Conservation (phyloP, 1,140 invertebrate species). For the Chlorops oryzae region DNA sequence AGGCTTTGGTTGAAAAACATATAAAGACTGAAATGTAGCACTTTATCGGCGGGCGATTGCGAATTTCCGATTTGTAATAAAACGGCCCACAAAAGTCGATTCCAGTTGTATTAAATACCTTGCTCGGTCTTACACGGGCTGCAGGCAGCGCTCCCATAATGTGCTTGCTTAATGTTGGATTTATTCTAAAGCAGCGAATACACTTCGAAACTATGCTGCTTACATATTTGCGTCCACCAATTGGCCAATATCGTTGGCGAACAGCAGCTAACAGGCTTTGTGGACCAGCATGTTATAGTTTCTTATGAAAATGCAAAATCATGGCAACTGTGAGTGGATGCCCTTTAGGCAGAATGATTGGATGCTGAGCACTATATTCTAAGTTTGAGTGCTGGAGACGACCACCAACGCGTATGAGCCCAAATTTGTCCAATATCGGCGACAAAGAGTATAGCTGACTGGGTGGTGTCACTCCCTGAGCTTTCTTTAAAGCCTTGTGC, state of each 20-base stretch:
- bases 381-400: constrained; percentile 21
- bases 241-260: constrained; percentile 10
- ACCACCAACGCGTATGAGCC: constrained; percentile 27
- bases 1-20: constrained; percentile 12
- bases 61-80: constrained; percentile 13
- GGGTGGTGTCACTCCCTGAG: neutral
- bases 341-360: constrained; percentile 11
- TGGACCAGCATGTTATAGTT: constrained; percentile 10
- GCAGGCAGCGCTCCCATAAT: constrained; percentile 3
- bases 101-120: constrained; percentile 1
- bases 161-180: constrained; percentile 5
- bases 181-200: constrained; percentile 4
- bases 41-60: constrained; percentile 6
- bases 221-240: constrained; percentile 7
- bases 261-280: constrained; percentile 3
- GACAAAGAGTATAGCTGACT: constrained; percentile 10
- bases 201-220: constrained; percentile 4
- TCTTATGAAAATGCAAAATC: constrained; percentile 8
- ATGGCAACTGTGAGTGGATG: constrained; percentile 7
- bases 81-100: constrained; percentile 13
- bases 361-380: constrained; percentile 10
- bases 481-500: neutral
- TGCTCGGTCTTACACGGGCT: neutral
- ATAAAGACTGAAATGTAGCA: constrained; percentile 14
- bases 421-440: constrained; percentile 22